Percentiles rank a stretch among this genome's conserved stretches.
Conservation (phyloP, 2,797 vertebrate species). For the Dicrostonyx torquatus region DNA sequence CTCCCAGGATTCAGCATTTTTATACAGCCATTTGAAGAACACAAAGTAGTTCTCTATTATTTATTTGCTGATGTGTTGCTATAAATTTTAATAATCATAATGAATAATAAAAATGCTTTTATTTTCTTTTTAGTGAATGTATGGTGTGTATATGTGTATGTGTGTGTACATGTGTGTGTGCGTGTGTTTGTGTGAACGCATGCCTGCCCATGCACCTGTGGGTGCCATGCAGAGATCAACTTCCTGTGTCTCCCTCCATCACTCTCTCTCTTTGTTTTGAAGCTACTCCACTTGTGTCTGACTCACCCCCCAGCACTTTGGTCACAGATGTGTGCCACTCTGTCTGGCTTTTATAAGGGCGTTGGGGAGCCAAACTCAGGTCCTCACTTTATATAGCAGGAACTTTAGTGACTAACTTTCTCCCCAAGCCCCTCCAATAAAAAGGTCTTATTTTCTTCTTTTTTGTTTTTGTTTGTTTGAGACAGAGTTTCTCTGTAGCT, state of each 20-base stretch:
- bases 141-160: too few relatives aligned
- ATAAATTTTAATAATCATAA: neutral
- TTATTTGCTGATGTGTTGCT: neutral
- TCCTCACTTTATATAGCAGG: neutral
- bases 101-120: neutral
- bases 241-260: neutral
- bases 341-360: neutral
- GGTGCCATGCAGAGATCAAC: neutral
- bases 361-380: neutral
- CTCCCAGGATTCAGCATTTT: neutral
- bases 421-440: neutral
- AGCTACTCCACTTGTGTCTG: neutral
- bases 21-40: neutral
- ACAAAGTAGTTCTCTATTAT: neutral
- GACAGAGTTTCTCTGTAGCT: too few relatives aligned
- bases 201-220: neutral
- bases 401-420: neutral
- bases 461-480: too few relatives aligned
- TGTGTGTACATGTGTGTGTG: neutral
- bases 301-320: neutral
- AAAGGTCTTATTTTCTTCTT: neutral
- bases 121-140: neutral
- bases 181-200: neutral
- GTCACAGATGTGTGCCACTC: too few relatives aligned
- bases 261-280: neutral